These are phyloP conservation scores for Scelioninae gen. 1 DNA, from an alignment of 2,888 invertebrate genomes.

Conservation along the genomic window DNA sequence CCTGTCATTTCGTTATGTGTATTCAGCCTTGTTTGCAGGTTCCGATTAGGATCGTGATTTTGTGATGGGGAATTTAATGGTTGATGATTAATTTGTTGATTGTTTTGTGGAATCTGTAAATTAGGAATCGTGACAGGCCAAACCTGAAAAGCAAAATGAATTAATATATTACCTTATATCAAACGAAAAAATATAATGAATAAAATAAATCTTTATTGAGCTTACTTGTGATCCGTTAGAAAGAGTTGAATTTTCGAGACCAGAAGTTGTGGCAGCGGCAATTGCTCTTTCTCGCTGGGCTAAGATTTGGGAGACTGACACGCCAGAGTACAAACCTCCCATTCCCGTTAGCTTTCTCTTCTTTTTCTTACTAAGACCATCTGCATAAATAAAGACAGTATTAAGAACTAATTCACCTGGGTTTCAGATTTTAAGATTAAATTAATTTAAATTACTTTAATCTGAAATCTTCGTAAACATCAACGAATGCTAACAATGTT, in stretches of 20 bases:
- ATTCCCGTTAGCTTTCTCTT: slow-evolving; percentile 88
- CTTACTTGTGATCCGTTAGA: slow-evolving; percentile 82
- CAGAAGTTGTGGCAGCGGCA: slow-evolving; percentile 75
- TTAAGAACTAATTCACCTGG: neutral
- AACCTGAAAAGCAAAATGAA: slow-evolving; percentile 74
- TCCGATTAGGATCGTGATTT: slow-evolving; percentile 77
- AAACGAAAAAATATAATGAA: too few relatives aligned
- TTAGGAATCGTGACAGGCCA: slow-evolving; percentile 81
- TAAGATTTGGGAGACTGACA: slow-evolving; percentile 88
- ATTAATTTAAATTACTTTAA: slow-evolving; percentile 5
- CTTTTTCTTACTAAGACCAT: slow-evolving; percentile 85
- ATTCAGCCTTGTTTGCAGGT: slow-evolving; percentile 79
- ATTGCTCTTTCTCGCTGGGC: slow-evolving; percentile 86
- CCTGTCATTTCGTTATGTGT: slow-evolving; percentile 79
- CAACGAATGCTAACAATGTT: slow-evolving; percentile 27
- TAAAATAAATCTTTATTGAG: too few relatives aligned
- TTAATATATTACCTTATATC: slow-evolving; percentile 10
- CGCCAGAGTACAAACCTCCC: slow-evolving; percentile 86
- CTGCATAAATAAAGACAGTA: slow-evolving; percentile 76
- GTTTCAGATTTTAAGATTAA: neutral
- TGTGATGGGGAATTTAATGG: slow-evolving; percentile 78
- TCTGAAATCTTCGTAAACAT: too few relatives aligned
- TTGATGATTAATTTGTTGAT: slow-evolving; percentile 80
- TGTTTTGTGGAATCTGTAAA: slow-evolving; percentile 79
- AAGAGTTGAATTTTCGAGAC: slow-evolving; percentile 77